Base-by-base conservation (phyloP, 2,797 vertebrate species). In the Artibeus jamaicensis region DNA sequence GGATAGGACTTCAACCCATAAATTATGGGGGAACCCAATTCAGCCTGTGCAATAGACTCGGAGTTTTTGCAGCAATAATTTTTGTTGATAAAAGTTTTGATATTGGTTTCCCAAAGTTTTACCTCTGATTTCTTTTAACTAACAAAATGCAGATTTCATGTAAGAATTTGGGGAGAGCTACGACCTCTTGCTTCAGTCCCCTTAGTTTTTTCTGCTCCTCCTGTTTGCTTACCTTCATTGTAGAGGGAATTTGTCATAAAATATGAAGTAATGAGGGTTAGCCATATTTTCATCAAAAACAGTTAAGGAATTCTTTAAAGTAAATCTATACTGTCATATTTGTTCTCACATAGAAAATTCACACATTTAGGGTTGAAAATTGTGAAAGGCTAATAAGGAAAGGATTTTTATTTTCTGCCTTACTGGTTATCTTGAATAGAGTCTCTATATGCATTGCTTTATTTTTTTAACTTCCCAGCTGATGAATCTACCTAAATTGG, bases 401-500 rank as follows among this genome's bases (percentile, higher is more conserved):
- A 92, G 15, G 22, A 19, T 76, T 89, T 89, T 79, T 86, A 37
- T 94, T 90, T 96, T 81, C 42, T 81, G 21, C 55, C 83, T 4
- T 21, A 86, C 19, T 86, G 18, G 81, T 95, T 91, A 55, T 93
- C 46, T 95, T 95, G 79, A 86, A n/a, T 37, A 42, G 26, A 70
- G 11, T 86, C 29, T 96, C 12, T 1, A 70, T 95, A 78, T 78
- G 9, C 90, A 48, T 74, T 62, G 6, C 48, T 89, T 67, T 81
- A 26, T 48, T 55, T 94, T 81, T 91, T 71, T 26, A 65, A 9
- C 44, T 42, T 95, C 18, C 32, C 44, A 76, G n/a, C 34, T 95
- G 74, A 67, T 91, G n/a, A 82, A 83, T 93, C 89, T 97, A 84
- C 59, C 34, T 92, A 89, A 96, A 95, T 87, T 9, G 0, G 48